A percentile compares a stretch with the other conserved stretches of the same genome.
Conservation (phyloP, 2,888 invertebrate genomes). For the Amorpha juglandis region DNA sequence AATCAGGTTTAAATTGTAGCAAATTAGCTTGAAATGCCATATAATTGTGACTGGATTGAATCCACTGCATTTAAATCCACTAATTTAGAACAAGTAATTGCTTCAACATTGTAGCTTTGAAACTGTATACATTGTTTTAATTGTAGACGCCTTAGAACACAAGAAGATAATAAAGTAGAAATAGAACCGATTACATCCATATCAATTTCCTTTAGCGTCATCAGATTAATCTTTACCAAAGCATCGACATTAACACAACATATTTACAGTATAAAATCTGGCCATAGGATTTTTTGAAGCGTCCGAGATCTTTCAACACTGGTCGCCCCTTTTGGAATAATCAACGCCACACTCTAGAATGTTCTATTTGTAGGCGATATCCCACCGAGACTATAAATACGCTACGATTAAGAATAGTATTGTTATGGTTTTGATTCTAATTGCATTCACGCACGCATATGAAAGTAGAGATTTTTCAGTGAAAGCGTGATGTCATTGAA, state of each 20-base stretch:
- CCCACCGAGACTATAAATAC: slow-evolving; percentile 72
- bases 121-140: no score
- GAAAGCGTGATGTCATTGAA: neutral
- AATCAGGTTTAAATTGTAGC: slow-evolving; percentile 7
- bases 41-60: no score
- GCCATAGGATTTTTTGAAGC: slow-evolving; percentile 27
- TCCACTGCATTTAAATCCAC: no score
- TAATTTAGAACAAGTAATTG: no score
- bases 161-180: no score
- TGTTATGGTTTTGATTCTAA: slow-evolving; percentile 26
- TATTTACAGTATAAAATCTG: neutral
- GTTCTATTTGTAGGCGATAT: slow-evolving; percentile 73
- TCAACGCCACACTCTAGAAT: slow-evolving; percentile 58
- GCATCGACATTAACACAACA: no score
- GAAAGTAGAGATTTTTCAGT: slow-evolving; percentile 17
- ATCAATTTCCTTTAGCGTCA: no score
- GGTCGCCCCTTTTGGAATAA: slow-evolving; percentile 55
- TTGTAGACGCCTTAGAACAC: no score
- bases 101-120: no score
- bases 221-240: no score
- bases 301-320: slow-evolving; percentile 50
- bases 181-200: no score
- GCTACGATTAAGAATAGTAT: slow-evolving; percentile 24
- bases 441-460: slow-evolving; percentile 21
- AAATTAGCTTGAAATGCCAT: neutral